Evolutionary conservation across 30 jellyfish, hydroid and myxozoan species (phyloP).

Genomic region (Aurelia sp.): DNA sequence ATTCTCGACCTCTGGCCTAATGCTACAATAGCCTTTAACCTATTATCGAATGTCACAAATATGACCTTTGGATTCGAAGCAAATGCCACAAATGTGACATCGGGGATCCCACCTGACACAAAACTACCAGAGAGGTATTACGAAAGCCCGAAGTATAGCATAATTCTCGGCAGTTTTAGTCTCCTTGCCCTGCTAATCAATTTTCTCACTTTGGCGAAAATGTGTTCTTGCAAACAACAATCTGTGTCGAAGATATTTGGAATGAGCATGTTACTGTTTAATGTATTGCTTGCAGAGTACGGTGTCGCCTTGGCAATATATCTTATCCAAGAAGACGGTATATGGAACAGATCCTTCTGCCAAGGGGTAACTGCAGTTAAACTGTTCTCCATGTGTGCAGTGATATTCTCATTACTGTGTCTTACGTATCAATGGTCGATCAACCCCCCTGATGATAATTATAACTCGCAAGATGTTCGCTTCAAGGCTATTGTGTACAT

Average conservation of each 20-base stretch:
- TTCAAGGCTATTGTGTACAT: constrained; percentile 95
- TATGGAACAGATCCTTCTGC: constrained; percentile 84
- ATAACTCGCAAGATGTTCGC: constrained; percentile 78
- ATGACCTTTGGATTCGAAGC: not conserved
- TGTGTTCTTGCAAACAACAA: constrained; percentile 76
- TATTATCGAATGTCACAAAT: not conserved
- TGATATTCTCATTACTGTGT: constrained; percentile 73
- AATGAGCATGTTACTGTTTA: constrained; percentile 82
- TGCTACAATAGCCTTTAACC: not conserved
- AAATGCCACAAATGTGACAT: constrained; percentile 26
- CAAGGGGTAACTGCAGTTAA: constrained; percentile 88
- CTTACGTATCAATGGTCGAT: constrained; percentile 77
- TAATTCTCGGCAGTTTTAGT: constrained; percentile 70
- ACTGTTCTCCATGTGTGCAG: constrained; percentile 82
- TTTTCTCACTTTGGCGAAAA: constrained; percentile 59
- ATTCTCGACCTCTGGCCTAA: not conserved
- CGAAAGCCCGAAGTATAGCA: constrained; percentile 29
- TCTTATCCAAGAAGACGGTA: constrained; percentile 61
- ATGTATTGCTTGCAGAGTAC: constrained; percentile 79
- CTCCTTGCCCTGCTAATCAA: constrained; percentile 66
- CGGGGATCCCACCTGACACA: not conserved
- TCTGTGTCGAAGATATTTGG: constrained; percentile 80
- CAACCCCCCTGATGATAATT: constrained; percentile 66
- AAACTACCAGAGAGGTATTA: not conserved
- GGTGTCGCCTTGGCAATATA: constrained; percentile 89